phyloP scores from a whole-genome alignment of 2,113 vertebrate species.

The Myotis davidii region DNA sequence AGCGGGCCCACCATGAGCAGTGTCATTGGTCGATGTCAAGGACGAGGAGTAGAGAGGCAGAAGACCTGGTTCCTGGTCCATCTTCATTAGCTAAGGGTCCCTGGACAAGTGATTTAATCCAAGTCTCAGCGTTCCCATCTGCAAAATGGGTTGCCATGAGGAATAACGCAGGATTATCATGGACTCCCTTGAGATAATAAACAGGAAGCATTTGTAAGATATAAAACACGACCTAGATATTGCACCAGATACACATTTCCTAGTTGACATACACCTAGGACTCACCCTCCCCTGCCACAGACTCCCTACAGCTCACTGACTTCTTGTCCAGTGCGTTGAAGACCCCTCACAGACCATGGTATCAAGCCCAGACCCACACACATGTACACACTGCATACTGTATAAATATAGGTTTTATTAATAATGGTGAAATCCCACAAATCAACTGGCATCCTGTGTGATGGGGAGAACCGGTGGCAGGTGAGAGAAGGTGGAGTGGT shows the following conservation, averaged over 20 bases:
- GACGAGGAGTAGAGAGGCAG: not conserved
- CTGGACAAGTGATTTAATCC: not conserved
- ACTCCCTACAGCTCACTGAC: not conserved
- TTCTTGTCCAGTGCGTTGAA: not conserved
- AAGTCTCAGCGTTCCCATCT: not conserved
- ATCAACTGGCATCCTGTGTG: conserved; percentile 75
- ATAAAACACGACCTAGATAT: not conserved
- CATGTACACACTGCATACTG: conserved; percentile 46
- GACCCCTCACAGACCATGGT: not conserved
- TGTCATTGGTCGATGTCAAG: not conserved
- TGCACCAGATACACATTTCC: not conserved
- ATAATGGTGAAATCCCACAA: conserved; percentile 84
- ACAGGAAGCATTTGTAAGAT: not conserved
- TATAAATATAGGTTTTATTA: conserved; percentile 91
- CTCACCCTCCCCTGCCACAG: not conserved
- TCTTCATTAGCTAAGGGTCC: not conserved
- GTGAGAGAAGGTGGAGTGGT: not conserved
- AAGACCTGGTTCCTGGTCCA: not conserved
- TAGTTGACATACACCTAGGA: not conserved
- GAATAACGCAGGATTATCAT: not conserved
- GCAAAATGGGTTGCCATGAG: not conserved
- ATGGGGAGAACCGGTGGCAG: not conserved
- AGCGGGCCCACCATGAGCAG: not conserved
- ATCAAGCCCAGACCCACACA: not conserved
- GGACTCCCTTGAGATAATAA: not conserved